Conservation (phyloP, 2,113 vertebrate genomes). For the Pardalotus punctatus region DNA sequence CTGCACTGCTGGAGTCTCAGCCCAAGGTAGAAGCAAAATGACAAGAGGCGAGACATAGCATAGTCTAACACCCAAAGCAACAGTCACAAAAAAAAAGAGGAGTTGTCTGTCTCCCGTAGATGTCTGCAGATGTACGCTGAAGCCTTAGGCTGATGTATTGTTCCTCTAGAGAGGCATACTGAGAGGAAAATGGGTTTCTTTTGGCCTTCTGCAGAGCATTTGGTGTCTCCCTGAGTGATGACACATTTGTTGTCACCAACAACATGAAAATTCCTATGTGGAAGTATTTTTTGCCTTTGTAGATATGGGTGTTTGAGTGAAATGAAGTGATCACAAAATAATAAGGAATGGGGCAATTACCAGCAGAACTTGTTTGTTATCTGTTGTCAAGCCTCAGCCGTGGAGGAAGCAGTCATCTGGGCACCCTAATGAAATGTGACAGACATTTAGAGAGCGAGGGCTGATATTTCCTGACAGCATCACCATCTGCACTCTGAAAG, state of each 20-base stretch:
- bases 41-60: not conserved
- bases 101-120: not conserved
- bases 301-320: not conserved
- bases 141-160: not conserved
- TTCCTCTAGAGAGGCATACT: not conserved
- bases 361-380: not conserved
- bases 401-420: not conserved
- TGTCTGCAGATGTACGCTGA: not conserved
- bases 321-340: not conserved
- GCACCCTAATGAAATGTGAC: not conserved
- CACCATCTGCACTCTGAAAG: conserved; percentile 29
- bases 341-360: not conserved
- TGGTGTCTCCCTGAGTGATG: not conserved
- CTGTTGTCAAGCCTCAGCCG: not conserved
- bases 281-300: not conserved
- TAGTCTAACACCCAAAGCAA: not conserved
- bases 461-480: conserved; percentile 23
- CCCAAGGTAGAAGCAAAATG: not conserved
- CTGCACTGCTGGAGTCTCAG: not conserved
- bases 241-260: not conserved
- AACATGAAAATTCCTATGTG: not conserved
- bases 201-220: not conserved
- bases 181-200: not conserved
- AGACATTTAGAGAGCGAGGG: not conserved
- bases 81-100: not conserved